Conservation (phyloP, 1,140 invertebrate species). For the Cotesia vestalis region DNA sequence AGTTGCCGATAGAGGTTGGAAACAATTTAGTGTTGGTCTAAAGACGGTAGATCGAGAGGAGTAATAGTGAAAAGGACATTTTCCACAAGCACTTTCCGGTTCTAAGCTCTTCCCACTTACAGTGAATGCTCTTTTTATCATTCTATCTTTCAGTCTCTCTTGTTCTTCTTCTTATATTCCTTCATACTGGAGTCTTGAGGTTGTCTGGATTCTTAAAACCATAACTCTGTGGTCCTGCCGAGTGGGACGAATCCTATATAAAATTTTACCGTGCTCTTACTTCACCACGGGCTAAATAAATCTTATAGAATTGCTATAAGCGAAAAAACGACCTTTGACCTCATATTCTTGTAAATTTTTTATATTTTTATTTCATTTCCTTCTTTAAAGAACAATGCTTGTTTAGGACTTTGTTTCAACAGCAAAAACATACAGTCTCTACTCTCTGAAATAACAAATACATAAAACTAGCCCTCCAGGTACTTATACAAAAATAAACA, state of each 20-base stretch:
- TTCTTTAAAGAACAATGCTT: conserved; percentile 15
- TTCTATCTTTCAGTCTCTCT: background rate
- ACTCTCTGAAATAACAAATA: background rate
- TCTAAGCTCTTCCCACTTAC: conserved; percentile 32
- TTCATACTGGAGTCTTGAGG: conserved; percentile 2
- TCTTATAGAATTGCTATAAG: conserved; percentile 23
- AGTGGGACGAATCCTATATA: conserved; percentile 22
- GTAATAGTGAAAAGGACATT: conserved; percentile 40
- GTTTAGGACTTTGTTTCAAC: conserved; percentile 15
- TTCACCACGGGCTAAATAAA: conserved; percentile 17
- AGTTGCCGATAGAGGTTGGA: background rate
- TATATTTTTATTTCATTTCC: too few species aligned
- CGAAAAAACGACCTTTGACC: conserved; percentile 18
- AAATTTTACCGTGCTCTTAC: conserved; percentile 20
- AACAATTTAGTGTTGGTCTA: conserved; percentile 24
- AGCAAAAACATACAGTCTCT: background rate
- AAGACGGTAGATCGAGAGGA: conserved; percentile 30
- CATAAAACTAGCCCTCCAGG: background rate
- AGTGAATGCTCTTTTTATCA: background rate
- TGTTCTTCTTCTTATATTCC: background rate
- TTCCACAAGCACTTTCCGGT: conserved; percentile 38
- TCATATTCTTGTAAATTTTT: background rate
- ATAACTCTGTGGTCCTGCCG: conserved; percentile 19
- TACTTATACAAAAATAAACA: background rate
- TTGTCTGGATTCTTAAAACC: background rate